These are phyloP conservation scores for Otus scops DNA, from an alignment of 2,797 vertebrate species.

Conservation along the genomic window DNA sequence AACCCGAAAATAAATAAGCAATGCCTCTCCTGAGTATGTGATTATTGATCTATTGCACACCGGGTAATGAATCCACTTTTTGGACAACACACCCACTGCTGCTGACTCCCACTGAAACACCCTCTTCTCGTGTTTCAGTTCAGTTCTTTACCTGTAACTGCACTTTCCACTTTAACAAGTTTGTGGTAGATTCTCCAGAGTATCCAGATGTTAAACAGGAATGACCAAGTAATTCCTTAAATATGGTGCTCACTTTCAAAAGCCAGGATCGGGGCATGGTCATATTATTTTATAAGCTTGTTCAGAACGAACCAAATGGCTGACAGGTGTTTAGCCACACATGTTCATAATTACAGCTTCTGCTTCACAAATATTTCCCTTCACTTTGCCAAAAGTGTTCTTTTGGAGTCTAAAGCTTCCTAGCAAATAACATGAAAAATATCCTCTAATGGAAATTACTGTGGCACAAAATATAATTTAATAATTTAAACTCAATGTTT, in stretches of 20 bases:
- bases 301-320: neutral
- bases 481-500: slow-evolving; percentile 33
- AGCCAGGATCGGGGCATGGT: neutral
- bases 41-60: too few species aligned
- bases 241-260: neutral
- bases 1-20: too few species aligned
- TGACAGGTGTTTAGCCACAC: slow-evolving; percentile 11
- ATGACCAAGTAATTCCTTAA: neutral
- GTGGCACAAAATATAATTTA: slow-evolving; percentile 26
- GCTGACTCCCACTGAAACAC: neutral
- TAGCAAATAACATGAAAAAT: slow-evolving; percentile 32
- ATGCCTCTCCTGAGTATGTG: too few species aligned
- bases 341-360: slow-evolving; percentile 16
- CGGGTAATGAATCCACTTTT: too few species aligned
- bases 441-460: slow-evolving; percentile 12
- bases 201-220: neutral
- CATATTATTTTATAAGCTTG: neutral
- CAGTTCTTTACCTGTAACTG: neutral
- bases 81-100: neutral
- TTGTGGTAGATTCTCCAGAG: neutral
- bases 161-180: neutral
- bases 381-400: slow-evolving; percentile 14
- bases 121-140: neutral
- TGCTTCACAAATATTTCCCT: slow-evolving; percentile 33
- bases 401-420: slow-evolving; percentile 9